A percentile compares a stretch with the other conserved stretches of the same genome.
Conservation (phyloP, 2,888 invertebrate genomes). For the Phengaris arion region DNA sequence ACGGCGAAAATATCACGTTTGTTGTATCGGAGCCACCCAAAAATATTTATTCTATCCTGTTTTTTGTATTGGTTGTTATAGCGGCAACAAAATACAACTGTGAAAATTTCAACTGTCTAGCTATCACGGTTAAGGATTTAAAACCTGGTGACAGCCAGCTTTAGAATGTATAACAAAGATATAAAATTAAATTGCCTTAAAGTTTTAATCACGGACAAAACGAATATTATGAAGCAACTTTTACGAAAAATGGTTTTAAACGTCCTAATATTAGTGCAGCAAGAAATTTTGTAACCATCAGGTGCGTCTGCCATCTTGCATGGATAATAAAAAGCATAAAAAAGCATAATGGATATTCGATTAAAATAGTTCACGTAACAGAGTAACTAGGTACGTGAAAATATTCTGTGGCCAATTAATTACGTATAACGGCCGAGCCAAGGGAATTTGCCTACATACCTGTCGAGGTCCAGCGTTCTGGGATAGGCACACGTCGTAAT, state of each 20-base stretch:
- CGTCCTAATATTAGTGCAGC: neutral
- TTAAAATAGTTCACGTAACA: slow-evolving; percentile 9
- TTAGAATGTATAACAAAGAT: too few species aligned
- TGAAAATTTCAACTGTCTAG: too few species aligned
- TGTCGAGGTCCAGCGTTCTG: neutral
- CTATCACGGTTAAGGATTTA: too few species aligned
- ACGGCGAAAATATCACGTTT: too few species aligned
- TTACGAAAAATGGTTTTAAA: neutral
- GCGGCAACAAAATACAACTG: too few species aligned
- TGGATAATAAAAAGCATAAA: neutral
- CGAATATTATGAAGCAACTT: neutral
- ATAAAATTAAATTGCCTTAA: too few species aligned
- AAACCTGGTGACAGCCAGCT: too few species aligned
- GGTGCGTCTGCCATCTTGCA: neutral
- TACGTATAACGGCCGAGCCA: neutral
- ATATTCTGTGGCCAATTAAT: neutral
- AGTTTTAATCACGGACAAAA: too few species aligned
- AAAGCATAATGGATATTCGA: slow-evolving; percentile 10
- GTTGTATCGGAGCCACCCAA: too few species aligned
- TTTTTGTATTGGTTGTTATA: too few species aligned
- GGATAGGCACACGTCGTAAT: neutral
- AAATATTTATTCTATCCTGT: too few species aligned
- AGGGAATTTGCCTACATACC: slow-evolving; percentile 12
- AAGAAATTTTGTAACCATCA: neutral
- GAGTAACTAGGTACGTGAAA: neutral